phyloP scores from a whole-genome alignment of 2,888 invertebrate species.

The Heterodera filipjevi region DNA sequence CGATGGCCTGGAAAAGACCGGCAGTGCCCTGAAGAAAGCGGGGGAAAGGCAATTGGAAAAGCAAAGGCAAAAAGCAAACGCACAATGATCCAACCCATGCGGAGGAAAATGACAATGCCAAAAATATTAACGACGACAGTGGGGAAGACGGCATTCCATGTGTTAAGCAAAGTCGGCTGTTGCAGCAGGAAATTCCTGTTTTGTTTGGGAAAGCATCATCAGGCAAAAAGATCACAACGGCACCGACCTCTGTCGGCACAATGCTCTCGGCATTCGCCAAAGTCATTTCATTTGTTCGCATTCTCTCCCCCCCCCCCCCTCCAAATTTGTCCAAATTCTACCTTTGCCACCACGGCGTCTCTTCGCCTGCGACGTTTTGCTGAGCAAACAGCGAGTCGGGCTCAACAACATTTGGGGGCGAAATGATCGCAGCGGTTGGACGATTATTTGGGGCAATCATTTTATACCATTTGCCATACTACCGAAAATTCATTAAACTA shows the following conservation, averaged over 20 bases:
- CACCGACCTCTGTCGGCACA: no score
- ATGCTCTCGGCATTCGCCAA: no score
- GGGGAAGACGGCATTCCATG: conserved; percentile 92
- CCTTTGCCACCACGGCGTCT: conserved; percentile 61
- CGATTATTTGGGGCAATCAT: not conserved
- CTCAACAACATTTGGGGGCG: conserved; percentile 49
- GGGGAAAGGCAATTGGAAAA: conserved; percentile 34
- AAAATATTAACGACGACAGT: conserved; percentile 96
- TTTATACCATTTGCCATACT: not conserved
- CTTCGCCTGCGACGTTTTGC: conserved; percentile 37
- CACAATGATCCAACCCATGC: conserved; percentile 96
- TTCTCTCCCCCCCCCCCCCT: no score
- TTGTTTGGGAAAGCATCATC: not conserved
- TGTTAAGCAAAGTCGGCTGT: conserved; percentile 91
- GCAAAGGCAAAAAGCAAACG: conserved; percentile 36
- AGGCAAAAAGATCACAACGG: conserved; percentile 16
- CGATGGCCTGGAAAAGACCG: conserved; percentile 68
- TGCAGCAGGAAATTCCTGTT: conserved; percentile 86
- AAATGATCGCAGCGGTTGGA: not conserved
- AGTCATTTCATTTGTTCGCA: no score
- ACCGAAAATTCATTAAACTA: conserved; percentile 12
- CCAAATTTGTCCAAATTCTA: conserved; percentile 27
- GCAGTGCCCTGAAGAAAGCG: conserved; percentile 68
- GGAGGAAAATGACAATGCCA: conserved; percentile 92
- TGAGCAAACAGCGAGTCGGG: conserved; percentile 60